phyloP scores from a whole-genome alignment of 2,113 vertebrate genomes.

The Henicopernis longicauda region DNA sequence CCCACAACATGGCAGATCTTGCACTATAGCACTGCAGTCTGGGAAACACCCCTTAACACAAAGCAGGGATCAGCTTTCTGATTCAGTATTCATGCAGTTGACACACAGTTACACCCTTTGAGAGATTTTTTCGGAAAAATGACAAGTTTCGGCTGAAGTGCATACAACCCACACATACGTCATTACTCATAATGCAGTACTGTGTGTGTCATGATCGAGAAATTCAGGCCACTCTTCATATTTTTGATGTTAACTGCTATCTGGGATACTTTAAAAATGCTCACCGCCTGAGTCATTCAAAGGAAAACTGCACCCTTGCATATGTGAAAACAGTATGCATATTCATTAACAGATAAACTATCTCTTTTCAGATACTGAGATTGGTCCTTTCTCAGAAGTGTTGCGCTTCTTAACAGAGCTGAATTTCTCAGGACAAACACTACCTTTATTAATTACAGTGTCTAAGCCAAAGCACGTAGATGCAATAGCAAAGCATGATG shows the following conservation, averaged over 20 bases:
- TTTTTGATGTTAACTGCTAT: not conserved
- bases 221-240: not conserved
- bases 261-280: not conserved
- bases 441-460: not conserved
- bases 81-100: not conserved
- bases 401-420: not conserved
- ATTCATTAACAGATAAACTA: not conserved
- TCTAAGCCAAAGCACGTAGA: not conserved
- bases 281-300: not conserved
- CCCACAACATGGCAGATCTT: not conserved
- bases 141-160: not conserved
- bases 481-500: not conserved
- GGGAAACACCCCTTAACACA: not conserved
- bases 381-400: not conserved
- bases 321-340: not conserved
- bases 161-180: not conserved
- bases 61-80: not conserved
- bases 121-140: not conserved
- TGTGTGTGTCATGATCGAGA: not conserved
- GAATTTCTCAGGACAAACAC: not conserved
- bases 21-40: not conserved
- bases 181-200: not conserved
- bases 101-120: not conserved
- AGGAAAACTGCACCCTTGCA: not conserved
- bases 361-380: not conserved